A percentile compares a stretch with the other conserved stretches of the same genome.
These are phyloP conservation scores for Polietes domitor DNA, from an alignment of 2,888 invertebrate genomes.

Conservation along the genomic window DNA sequence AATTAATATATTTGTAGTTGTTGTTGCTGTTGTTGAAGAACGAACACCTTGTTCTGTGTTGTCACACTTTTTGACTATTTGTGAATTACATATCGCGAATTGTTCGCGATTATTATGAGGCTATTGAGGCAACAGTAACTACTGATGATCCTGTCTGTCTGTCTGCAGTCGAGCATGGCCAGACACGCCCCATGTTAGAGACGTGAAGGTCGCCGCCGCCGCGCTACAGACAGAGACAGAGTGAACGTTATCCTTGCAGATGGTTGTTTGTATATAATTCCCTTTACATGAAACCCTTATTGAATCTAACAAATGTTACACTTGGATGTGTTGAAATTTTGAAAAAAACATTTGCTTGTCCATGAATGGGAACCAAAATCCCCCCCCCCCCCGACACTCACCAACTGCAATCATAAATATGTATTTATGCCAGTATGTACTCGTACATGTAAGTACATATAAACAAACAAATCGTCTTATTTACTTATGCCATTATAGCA, in stretches of 20 bases:
- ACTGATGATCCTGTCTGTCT: conserved; percentile 1
- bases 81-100: conserved; percentile 24
- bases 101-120: not conserved
- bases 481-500: conserved; percentile 29
- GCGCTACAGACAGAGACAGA: conserved; percentile 3
- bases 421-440: not conserved
- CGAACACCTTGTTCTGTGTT: not conserved
- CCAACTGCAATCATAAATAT: not conserved
- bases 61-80: not conserved
- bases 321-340: conserved; percentile 1
- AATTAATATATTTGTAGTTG: not conserved
- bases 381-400: not conserved
- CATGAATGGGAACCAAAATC: not conserved
- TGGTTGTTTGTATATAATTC: conserved; percentile 19
- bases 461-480: conserved; percentile 30
- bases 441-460: conserved; percentile 10
- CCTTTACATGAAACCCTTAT: conserved; percentile 25
- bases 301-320: not conserved
- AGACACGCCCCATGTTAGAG: conserved; percentile 7
- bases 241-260: not conserved
- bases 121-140: not conserved
- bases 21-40: not conserved
- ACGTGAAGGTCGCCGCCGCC: too few relatives aligned
- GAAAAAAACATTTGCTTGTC: not conserved
- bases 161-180: not conserved